Conservation (phyloP, 2,888 invertebrate genomes). For the Heliconius cydno region DNA sequence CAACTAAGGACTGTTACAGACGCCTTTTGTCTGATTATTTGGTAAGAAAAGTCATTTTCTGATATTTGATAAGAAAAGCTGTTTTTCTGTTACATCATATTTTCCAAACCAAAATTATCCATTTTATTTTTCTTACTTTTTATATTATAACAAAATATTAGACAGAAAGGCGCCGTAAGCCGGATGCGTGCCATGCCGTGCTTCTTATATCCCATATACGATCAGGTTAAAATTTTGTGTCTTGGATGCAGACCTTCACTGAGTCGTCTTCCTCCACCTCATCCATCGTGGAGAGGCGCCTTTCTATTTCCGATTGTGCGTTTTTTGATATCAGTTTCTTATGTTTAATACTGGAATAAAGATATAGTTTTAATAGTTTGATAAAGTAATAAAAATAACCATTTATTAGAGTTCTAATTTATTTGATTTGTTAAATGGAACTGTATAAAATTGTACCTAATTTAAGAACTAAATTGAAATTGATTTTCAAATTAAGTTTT, state of each 20-base stretch:
- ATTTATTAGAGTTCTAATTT: too few species aligned
- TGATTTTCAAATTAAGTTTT: too few species aligned
- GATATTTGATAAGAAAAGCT: background rate
- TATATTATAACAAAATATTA: background rate
- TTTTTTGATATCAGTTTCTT: slow-evolving; percentile 88
- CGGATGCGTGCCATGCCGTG: slow-evolving; percentile 60
- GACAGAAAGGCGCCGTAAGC: slow-evolving; percentile 48
- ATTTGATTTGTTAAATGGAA: background rate
- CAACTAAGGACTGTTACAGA: slow-evolving; percentile 45
- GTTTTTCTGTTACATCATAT: too few species aligned
- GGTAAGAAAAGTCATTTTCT: slow-evolving; percentile 2
- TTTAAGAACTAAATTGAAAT: background rate
- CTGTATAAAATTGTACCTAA: background rate
- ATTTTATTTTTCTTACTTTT: too few species aligned
- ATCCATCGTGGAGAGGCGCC: slow-evolving; percentile 92
- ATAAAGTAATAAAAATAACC: background rate
- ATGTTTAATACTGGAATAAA: slow-evolving; percentile 80
- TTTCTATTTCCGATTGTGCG: slow-evolving; percentile 84
- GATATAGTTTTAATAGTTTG: background rate
- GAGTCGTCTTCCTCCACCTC: slow-evolving; percentile 92
- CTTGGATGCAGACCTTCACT: slow-evolving; percentile 77
- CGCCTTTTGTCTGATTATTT: slow-evolving; percentile 33
- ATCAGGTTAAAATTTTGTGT: slow-evolving; percentile 77
- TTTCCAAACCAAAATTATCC: too few species aligned
- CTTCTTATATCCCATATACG: slow-evolving; percentile 47